Percentiles rank a stretch among this genome's conserved stretches.
phyloP scores from a whole-genome alignment of 2,888 invertebrate genomes.

The Ochropleura leucogaster region DNA sequence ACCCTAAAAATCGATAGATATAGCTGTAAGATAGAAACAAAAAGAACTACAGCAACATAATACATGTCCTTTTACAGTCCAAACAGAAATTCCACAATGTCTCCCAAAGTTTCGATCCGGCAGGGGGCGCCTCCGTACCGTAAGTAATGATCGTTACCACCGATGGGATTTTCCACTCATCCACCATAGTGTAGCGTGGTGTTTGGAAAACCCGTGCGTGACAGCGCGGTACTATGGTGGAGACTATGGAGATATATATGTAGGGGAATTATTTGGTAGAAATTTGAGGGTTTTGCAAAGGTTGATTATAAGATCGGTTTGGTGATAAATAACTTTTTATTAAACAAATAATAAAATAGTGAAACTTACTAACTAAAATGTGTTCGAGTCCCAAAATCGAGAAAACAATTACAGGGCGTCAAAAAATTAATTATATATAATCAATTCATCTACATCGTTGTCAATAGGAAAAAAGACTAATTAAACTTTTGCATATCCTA shows the following conservation, averaged over 20 bases:
- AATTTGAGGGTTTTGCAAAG: conserved; percentile 6
- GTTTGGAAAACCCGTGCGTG: conserved; percentile 59
- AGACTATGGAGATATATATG: background rate
- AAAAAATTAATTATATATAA: too few species aligned
- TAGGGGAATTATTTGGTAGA: background rate
- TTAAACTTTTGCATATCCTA: too few species aligned
- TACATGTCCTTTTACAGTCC: background rate
- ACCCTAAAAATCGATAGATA: background rate
- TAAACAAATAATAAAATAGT: too few species aligned
- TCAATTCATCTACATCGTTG: too few species aligned
- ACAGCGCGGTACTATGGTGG: conserved; percentile 5
- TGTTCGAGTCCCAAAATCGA: too few species aligned
- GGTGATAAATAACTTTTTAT: too few species aligned
- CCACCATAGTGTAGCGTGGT: background rate
- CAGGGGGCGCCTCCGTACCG: conserved; percentile 10
- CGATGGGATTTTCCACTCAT: conserved; percentile 59
- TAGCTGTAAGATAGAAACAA: background rate
- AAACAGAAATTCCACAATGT: background rate
- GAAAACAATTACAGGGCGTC: too few species aligned
- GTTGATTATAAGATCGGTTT: background rate
- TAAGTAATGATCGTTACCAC: conserved; percentile 52
- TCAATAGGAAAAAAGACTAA: too few species aligned
- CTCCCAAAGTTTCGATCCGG: conserved; percentile 4
- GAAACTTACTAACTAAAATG: too few species aligned
- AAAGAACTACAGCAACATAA: background rate